Conservation (phyloP, 1,140 invertebrate species). For the Hylaeus volcanicus region DNA sequence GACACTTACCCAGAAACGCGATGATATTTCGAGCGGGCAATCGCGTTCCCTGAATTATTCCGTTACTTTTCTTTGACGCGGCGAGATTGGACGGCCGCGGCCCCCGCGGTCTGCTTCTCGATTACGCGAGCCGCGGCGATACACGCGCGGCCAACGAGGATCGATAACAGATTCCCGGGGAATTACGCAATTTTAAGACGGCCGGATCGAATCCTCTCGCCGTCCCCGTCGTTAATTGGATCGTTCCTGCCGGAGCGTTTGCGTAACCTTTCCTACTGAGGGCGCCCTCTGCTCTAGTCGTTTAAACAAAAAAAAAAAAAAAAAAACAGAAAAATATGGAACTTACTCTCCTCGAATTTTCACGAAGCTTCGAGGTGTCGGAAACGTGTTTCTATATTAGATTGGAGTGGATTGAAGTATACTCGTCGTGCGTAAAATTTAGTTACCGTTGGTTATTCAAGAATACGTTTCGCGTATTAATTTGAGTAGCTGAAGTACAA, state of each 20-base stretch:
- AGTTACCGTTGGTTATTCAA: too few relatives aligned
- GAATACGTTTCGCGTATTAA: too few relatives aligned
- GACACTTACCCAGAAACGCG: background rate
- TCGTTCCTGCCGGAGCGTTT: conserved; percentile 6
- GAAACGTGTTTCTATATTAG: too few relatives aligned
- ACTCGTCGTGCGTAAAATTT: too few relatives aligned
- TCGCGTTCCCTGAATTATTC: conserved; percentile 39
- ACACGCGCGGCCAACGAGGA: background rate
- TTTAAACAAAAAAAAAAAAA: too few relatives aligned
- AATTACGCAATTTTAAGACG: conserved; percentile 29
- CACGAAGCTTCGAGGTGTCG: too few relatives aligned
- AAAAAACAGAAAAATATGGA: too few relatives aligned
- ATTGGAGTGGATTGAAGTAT: too few relatives aligned
- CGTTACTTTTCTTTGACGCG: conserved; percentile 36
- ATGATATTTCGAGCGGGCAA: conserved; percentile 31
- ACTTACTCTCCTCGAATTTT: too few relatives aligned
- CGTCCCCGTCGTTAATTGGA: conserved; percentile 8
- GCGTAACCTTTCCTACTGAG: conserved; percentile 41
- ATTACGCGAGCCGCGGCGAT: background rate
- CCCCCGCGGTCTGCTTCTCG: background rate
- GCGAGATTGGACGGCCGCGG: conserved; percentile 28
- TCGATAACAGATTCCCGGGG: background rate
- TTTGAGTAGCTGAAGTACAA: too few relatives aligned
- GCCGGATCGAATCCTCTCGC: background rate
- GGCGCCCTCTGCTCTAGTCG: background rate